These are phyloP conservation scores for Lumbricus terrestris DNA, from an alignment of 2,888 invertebrate species.

Conservation along the genomic window DNA sequence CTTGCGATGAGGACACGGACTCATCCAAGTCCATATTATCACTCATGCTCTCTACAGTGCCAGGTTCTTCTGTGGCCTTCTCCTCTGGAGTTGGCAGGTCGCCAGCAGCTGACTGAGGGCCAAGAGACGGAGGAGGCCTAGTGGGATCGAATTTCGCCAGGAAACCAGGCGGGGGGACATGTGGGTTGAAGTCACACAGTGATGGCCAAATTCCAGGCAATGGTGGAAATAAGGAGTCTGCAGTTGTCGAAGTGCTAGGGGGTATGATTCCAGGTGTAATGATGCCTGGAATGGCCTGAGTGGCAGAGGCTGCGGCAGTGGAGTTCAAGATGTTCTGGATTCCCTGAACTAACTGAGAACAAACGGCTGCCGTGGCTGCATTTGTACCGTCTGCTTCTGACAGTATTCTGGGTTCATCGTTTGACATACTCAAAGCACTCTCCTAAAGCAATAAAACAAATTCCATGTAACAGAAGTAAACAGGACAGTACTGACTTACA, in stretches of 20 bases:
- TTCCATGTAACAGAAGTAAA: not conserved
- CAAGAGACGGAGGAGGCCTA: not conserved
- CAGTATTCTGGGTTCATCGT: not conserved
- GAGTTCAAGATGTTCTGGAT: conserved; percentile 15
- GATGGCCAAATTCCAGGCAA: conserved; percentile 5
- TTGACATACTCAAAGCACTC: not conserved
- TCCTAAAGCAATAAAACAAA: not conserved
- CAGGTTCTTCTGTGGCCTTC: not conserved
- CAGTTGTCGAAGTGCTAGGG: not conserved
- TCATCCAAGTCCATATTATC: conserved; percentile 12
- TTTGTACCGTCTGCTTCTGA: not conserved
- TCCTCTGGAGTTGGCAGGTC: not conserved
- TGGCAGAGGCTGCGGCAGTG: not conserved
- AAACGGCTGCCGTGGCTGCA: not conserved
- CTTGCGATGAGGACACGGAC: not conserved
- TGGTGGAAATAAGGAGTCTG: not conserved
- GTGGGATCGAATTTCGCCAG: not conserved
- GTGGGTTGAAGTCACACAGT: not conserved
- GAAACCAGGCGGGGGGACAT: not conserved
- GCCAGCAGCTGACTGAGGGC: not conserved
- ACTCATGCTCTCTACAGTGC: not conserved
- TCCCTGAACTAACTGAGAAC: conserved; percentile 12
- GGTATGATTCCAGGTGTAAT: not conserved
- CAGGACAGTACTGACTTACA: not conserved
- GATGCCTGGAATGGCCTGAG: conserved; percentile 11